These are phyloP conservation scores for Collichthys lucidus DNA, from an alignment of 2,113 vertebrate species.

Conservation along the genomic window DNA sequence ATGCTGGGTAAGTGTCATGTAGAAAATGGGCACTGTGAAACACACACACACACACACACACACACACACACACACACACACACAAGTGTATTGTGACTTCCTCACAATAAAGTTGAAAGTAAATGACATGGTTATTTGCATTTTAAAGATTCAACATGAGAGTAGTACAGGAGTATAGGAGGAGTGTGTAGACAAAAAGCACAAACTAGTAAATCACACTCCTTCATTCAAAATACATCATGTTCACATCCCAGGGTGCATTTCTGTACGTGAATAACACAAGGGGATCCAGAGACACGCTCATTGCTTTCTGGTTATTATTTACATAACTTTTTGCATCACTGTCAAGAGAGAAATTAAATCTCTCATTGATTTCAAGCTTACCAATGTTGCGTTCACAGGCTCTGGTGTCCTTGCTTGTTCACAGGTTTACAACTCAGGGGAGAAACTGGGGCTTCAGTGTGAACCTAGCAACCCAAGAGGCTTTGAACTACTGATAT, in stretches of 20 bases:
- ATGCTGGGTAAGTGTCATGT: constrained; percentile 35
- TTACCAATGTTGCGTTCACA: background rate
- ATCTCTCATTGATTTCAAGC: constrained; percentile 1
- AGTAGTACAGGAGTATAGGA: constrained; percentile 48
- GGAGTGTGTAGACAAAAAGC: constrained; percentile 57
- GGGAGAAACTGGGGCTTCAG: constrained; percentile 7
- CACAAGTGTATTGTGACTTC: constrained; percentile 15
- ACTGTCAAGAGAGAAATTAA: constrained; percentile 43
- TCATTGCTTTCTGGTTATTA: constrained; percentile 49
- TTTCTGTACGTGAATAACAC: constrained; percentile 17
- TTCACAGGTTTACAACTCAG: constrained; percentile 26
- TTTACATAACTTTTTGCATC: constrained; percentile 76
- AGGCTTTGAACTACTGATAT: background rate
- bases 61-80: constrained; percentile 30
- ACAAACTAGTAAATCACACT: constrained; percentile 61
- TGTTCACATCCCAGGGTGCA: constrained; percentile 37
- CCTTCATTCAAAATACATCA: constrained; percentile 29
- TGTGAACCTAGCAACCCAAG: constrained; percentile 10
- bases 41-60: constrained; percentile 33
- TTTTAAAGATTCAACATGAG: constrained; percentile 49
- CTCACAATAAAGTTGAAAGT: constrained; percentile 22
- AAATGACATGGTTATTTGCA: constrained; percentile 39
- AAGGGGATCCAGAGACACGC: background rate
- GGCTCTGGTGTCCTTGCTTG: constrained; percentile 10
- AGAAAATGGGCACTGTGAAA: constrained; percentile 50